Conservation (phyloP, 2,888 invertebrate genomes). For the Tanypteryx hageni region DNA sequence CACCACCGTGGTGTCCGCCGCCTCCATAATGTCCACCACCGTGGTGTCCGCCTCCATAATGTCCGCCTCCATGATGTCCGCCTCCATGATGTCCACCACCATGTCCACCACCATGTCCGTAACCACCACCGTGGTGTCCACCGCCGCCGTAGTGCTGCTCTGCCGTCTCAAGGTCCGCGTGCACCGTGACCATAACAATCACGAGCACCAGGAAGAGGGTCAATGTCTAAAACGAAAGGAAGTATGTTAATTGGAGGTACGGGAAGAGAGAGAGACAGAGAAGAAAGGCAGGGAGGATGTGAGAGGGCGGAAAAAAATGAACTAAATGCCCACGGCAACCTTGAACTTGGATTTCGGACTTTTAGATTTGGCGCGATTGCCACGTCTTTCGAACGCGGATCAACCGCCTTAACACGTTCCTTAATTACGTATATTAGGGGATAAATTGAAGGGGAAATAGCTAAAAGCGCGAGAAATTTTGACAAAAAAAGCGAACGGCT, state of each 20-base stretch:
- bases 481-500: background rate
- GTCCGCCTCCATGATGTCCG: background rate
- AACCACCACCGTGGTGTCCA: background rate
- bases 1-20: conserved; percentile 33
- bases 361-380: background rate
- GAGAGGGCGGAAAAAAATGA: background rate
- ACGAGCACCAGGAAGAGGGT: conserved; percentile 23
- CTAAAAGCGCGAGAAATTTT: background rate
- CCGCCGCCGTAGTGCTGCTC: conserved; percentile 35
- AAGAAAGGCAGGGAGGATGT: too few relatives aligned
- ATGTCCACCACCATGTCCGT: background rate
- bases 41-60: background rate
- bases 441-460: background rate
- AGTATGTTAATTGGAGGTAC: background rate
- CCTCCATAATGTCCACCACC: background rate
- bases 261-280: background rate
- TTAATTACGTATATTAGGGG: background rate
- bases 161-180: conserved; percentile 44
- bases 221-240: background rate
- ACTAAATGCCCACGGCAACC: background rate
- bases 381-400: background rate
- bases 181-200: conserved; percentile 11
- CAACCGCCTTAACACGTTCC: background rate
- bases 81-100: conserved; percentile 23
- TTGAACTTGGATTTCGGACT: conserved; percentile 12